Evolutionary conservation across 2,113 vertebrate genomes (phyloP), one percentile per base, ranked within the genome.

Genomic region (Cyprinodon variegatus): DNA sequence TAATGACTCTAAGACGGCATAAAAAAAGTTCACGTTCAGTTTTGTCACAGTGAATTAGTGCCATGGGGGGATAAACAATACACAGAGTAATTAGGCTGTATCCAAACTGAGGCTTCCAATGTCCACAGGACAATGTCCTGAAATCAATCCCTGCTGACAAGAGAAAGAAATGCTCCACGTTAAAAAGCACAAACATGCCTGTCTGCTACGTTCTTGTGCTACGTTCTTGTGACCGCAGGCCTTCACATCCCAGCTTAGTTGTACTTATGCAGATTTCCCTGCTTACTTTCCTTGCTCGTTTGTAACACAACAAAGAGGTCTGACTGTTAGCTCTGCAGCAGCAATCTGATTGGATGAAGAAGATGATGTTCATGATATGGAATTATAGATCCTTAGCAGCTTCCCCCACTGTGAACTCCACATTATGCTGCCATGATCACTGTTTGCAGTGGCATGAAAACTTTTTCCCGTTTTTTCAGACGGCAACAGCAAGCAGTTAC

Each of bases 71-170:
- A 88, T 89, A 87, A 89, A 90, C 87, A 87, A 79, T 81, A 80
- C 78, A 78, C 72, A 68, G 81, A 89, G 86, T 91, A 90, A 92
- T 91, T 90, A 89, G 83, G 81, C 89, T 67, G 64, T 63, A 82
- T 84, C 81, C 75, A 68, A 86, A 77, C 81, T 83, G 86, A 88
- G 85, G 83, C 86, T 85, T 90, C 84, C 17, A 67, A 85, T 85
- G 86, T 90, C 89, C 88, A 88, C 75, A 45, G 86, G 86, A 91
- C 82, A 77, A 72, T 79, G 87, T 86, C 89, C 89, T 83, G 7
- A 79, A 87, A 87, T 90, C 86, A 80, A 76, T 87, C 90, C 86
- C 90, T 15, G 72, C 74, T 89, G 90, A 91, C 80, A 45, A 77
- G 81, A 81, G 72, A 89, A 62, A 87, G 75, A 22, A 81, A 77